phyloP scores from a whole-genome alignment of 2,797 vertebrate species.

The Spinus olivaceus region DNA sequence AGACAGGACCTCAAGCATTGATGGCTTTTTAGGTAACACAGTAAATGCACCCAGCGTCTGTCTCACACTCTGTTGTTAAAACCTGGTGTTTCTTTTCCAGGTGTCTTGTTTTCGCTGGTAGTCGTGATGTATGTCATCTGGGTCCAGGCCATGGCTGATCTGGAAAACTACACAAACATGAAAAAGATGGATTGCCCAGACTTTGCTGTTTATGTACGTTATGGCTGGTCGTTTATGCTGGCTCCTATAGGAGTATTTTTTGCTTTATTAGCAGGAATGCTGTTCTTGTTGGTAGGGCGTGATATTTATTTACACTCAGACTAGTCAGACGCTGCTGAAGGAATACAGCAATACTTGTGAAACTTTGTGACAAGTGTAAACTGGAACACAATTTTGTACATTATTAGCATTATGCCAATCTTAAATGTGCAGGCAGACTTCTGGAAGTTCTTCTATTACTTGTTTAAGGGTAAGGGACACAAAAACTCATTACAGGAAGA shows the following conservation, averaged over 20 bases:
- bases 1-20: background rate
- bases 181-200: constrained; percentile 77
- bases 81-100: constrained; percentile 70
- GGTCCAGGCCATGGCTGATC: constrained; percentile 87
- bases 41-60: background rate
- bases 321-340: constrained; percentile 31
- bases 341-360: background rate
- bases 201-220: constrained; percentile 81
- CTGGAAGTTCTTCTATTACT: constrained; percentile 17
- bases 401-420: background rate
- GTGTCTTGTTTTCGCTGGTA: constrained; percentile 86
- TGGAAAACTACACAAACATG: constrained; percentile 78
- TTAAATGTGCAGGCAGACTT: constrained; percentile 11
- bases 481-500: background rate
- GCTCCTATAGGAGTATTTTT: constrained; percentile 91
- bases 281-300: constrained; percentile 90
- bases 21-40: background rate
- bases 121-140: constrained; percentile 92
- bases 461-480: constrained; percentile 13
- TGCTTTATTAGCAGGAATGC: constrained; percentile 87
- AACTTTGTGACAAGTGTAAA: background rate
- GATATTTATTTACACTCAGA: constrained; percentile 81
- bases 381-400: constrained; percentile 15
- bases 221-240: constrained; percentile 93
- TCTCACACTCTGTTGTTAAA: background rate